phyloP scores from a whole-genome alignment of 2,113 vertebrate genomes.

The Thryonomys swinderianus region DNA sequence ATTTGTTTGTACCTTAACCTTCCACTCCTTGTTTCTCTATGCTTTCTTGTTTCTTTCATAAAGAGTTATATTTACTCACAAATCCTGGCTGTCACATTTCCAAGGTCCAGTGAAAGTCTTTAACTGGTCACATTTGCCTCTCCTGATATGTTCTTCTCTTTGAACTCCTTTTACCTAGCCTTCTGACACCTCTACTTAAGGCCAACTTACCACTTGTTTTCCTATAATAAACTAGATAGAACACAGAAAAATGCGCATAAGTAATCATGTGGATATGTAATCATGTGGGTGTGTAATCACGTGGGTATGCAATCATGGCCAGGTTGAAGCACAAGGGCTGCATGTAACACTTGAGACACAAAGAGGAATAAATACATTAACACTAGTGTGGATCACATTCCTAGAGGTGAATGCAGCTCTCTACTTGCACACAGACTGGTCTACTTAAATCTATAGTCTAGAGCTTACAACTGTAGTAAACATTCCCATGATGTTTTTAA shows the following conservation, averaged over 20 bases:
- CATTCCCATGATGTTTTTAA: neutral
- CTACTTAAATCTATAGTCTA: neutral
- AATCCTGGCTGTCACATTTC: neutral
- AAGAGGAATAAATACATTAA: neutral
- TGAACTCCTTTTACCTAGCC: neutral
- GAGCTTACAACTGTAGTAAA: neutral
- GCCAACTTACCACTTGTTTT: neutral
- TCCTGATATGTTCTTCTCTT: neutral
- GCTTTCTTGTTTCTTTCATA: neutral
- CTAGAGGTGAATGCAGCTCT: conserved; percentile 10
- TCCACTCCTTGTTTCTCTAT: neutral
- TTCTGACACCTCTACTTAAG: neutral
- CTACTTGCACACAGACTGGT: neutral
- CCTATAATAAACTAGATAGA: neutral
- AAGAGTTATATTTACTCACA: neutral
- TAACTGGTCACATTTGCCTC: neutral
- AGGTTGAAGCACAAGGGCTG: neutral
- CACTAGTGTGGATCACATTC: neutral
- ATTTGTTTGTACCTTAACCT: neutral
- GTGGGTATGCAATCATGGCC: neutral
- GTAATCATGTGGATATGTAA: neutral
- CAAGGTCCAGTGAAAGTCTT: neutral
- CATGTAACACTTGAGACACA: neutral
- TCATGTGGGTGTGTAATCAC: neutral
- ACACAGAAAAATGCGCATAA: neutral